phyloP scores from a whole-genome alignment of 2,113 vertebrate genomes.

The Otolemur garnettii region DNA sequence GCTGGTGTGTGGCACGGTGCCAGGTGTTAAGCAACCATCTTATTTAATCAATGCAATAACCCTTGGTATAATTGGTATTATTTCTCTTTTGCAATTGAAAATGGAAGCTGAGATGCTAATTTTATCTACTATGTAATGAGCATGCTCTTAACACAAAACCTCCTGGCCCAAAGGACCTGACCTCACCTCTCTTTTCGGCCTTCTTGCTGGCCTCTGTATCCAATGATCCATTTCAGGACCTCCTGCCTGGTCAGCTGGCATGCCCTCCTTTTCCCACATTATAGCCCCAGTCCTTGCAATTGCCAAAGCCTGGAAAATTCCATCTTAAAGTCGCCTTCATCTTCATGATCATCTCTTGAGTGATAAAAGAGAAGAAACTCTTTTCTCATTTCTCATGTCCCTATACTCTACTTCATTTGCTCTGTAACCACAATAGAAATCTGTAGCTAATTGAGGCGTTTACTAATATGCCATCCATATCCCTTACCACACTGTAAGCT shows the following conservation, averaged over 20 bases:
- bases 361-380: neutral
- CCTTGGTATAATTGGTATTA: neutral
- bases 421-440: neutral
- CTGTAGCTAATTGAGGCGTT: neutral
- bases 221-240: neutral
- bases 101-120: neutral
- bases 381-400: neutral
- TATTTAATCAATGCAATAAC: neutral
- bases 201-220: neutral
- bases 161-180: rapidly evolving
- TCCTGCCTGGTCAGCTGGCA: rapidly evolving
- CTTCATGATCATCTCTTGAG: neutral
- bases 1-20: neutral
- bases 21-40: neutral
- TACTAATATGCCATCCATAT: neutral
- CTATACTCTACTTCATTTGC: neutral
- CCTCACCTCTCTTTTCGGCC: neutral
- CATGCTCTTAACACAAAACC: neutral
- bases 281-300: neutral
- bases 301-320: neutral
- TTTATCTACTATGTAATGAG: neutral
- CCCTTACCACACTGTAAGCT: neutral
- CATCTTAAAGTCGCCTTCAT: neutral
- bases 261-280: rapidly evolving
- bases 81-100: neutral